phyloP scores from a whole-genome alignment of 1,140 invertebrate species.

The Stegodyphus mimosarum region DNA sequence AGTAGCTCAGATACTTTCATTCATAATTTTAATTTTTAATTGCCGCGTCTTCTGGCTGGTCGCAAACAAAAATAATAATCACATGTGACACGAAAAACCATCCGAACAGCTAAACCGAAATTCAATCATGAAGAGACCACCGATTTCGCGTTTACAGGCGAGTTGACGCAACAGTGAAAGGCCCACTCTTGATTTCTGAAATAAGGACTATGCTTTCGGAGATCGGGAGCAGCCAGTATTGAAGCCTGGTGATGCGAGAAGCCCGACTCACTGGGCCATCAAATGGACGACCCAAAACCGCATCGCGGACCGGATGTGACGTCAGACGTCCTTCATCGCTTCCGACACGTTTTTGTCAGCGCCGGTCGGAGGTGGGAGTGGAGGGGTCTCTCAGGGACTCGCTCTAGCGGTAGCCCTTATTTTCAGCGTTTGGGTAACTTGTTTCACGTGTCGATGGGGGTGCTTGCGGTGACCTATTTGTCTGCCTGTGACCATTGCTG shows the following conservation, averaged over 20 bases:
- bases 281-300: conserved; percentile 43
- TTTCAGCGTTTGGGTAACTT: conserved; percentile 10
- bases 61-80: too few relatives aligned
- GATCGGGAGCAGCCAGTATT: conserved; percentile 1
- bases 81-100: too few relatives aligned
- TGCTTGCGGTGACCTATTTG: conserved; percentile 29
- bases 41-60: too few relatives aligned
- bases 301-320: conserved; percentile 43
- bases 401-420: neutral
- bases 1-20: too few relatives aligned
- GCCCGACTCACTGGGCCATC: conserved; percentile 45
- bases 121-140: conserved; percentile 25
- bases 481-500: neutral
- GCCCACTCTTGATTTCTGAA: neutral
- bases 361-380: neutral
- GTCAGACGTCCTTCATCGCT: conserved; percentile 56
- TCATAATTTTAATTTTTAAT: too few relatives aligned
- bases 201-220: neutral
- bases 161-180: conserved; percentile 1
- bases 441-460: conserved; percentile 6
- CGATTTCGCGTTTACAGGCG: neutral
- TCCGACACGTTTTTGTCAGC: conserved; percentile 44
- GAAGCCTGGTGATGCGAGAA: conserved; percentile 51
- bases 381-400: neutral
- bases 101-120: conserved; percentile 20